Evolutionary conservation across 2,113 vertebrate genomes (phyloP).

Genomic region (Falco punctatus): DNA sequence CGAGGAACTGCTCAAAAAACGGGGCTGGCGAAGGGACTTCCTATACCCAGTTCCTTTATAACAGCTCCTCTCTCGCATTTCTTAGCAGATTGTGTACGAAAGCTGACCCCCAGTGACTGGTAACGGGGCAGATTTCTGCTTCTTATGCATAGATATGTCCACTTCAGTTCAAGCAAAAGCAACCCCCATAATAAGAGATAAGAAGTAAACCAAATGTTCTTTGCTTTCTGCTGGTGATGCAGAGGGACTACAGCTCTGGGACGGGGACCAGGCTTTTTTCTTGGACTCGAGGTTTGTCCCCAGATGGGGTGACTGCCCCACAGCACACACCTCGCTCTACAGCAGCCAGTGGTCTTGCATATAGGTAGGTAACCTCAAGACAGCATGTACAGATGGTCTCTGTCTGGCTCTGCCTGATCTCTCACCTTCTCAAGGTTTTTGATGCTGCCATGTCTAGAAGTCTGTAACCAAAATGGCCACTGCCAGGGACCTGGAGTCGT

Average conservation of each 20-base stretch:
- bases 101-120: not conserved
- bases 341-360: not conserved
- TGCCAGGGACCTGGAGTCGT: fast-evolving
- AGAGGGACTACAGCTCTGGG: not conserved
- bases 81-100: not conserved
- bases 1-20: not conserved
- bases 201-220: not conserved
- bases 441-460: not conserved
- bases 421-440: not conserved
- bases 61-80: not conserved
- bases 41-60: not conserved
- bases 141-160: not conserved
- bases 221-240: not conserved
- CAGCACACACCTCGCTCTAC: fast-evolving
- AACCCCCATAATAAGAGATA: not conserved
- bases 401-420: not conserved
- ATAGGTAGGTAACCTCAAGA: not conserved
- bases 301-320: not conserved
- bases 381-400: not conserved
- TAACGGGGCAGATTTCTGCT: not conserved
- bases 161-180: not conserved
- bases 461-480: not conserved
- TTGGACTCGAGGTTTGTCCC: fast-evolving
- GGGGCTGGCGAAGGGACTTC: not conserved
- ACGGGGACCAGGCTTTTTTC: not conserved